Evolutionary conservation across 2,888 invertebrate species (phyloP), one percentile per base, ranked within the genome.

Genomic region (Merodon equestris): DNA sequence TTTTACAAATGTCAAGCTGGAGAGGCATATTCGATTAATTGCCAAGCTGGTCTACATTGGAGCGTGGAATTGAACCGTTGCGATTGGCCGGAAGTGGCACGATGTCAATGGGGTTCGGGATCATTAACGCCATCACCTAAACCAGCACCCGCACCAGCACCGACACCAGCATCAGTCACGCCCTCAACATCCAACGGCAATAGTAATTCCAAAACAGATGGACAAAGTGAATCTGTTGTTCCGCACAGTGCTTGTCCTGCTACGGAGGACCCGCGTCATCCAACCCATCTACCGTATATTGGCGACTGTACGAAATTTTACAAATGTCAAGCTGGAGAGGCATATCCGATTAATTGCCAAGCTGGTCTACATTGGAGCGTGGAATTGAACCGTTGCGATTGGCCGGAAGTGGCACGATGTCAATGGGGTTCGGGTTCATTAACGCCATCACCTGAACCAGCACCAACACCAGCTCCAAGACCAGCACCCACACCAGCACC

Each of bases 241-340:
- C 9, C 5, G 9, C 2, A 9, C 0, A 9, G 17, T 13, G 0
- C 18, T 9, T 38, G 56, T 34, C 61, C 70, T 9, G 4, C 27
- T 9, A 10, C 13, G 12, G 51, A 51, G 1, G 36, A 71, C 63
- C 79, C 70, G 45, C 45, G 15, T 5, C 45, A 73, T 14, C 73
- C 76, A 14, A 73, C 56, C 0, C 86, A 85, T 34, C 81, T 77
- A 13, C 42, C 83, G 0, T 82, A 81, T 75, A 83, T 85, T 0
- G 82, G 83, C 0, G 83, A 87, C 68, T 87, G 87, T 44, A 77
- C 50, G 3, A 85, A 77, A n/a, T 87, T 84, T 54, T 86, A 85
- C 47, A 84, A 85, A 50, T 86, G 83, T 1, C 70, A 75, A 1
- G 34, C 75, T 19, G 75, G 82, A 2, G 2, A 47, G 0, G 74